These are phyloP conservation scores for Melikaiella ostensackeni DNA, from an alignment of 2,888 invertebrate genomes.

Conservation along the genomic window DNA sequence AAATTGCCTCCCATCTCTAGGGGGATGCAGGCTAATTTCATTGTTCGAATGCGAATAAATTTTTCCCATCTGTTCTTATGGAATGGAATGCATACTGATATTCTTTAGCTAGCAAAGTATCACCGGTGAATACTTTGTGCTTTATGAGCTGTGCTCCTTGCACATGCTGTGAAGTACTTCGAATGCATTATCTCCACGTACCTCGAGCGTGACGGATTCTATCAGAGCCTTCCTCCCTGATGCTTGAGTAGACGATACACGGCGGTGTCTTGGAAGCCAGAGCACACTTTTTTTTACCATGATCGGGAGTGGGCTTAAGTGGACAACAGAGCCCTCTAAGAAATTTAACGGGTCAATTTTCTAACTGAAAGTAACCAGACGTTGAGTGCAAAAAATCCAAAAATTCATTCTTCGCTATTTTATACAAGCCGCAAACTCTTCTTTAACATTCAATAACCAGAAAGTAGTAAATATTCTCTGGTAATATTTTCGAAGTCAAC, in stretches of 20 bases:
- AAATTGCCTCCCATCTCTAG: background rate
- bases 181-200: constrained; percentile 31
- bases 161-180: constrained; percentile 41
- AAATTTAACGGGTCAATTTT: constrained; percentile 16
- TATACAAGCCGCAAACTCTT: background rate
- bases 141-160: constrained; percentile 56
- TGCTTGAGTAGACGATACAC: constrained; percentile 8
- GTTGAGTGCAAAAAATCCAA: background rate
- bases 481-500: too few species aligned
- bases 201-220: constrained; percentile 33
- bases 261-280: constrained; percentile 22
- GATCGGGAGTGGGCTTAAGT: constrained; percentile 11
- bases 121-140: constrained; percentile 53
- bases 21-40: constrained; percentile 18
- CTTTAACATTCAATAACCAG: background rate
- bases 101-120: constrained; percentile 44
- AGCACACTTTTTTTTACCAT: background rate
- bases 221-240: constrained; percentile 27
- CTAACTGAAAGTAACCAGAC: background rate
- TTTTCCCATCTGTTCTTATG: constrained; percentile 26
- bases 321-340: constrained; percentile 16
- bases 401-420: background rate
- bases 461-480: too few species aligned
- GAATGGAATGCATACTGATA: constrained; percentile 50
- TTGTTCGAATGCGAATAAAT: constrained; percentile 26